These are phyloP conservation scores for Berghia stephanieae DNA, from an alignment of 1,140 invertebrate genomes.

Conservation along the genomic window DNA sequence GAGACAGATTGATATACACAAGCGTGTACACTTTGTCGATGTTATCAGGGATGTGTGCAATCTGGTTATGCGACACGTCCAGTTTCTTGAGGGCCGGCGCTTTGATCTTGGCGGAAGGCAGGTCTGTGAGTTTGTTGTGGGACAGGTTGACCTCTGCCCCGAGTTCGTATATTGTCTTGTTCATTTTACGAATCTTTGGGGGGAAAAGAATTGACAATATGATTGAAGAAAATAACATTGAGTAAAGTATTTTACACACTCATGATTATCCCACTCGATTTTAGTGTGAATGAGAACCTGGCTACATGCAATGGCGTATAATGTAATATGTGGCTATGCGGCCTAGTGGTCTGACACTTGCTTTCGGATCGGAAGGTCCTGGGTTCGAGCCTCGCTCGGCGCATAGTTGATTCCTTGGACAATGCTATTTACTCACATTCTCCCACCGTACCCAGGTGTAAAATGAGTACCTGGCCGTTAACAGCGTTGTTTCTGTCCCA, in stretches of 20 bases:
- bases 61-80: constrained; percentile 55
- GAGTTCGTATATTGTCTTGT: constrained; percentile 59
- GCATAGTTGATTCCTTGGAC: no score
- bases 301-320: background rate
- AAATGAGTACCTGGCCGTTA: no score
- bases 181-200: constrained; percentile 42
- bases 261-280: no score
- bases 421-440: no score
- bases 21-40: constrained; percentile 56
- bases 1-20: constrained; percentile 50
- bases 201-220: background rate
- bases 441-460: no score
- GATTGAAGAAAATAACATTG: background rate
- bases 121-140: constrained; percentile 56
- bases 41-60: constrained; percentile 51
- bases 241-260: background rate
- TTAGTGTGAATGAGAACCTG: no score
- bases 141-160: constrained; percentile 50
- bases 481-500: no score
- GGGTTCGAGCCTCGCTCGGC: no score
- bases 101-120: constrained; percentile 57
- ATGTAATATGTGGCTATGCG: background rate
- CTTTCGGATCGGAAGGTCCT: no score
- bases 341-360: no score
- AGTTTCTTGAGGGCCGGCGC: constrained; percentile 49